Percentiles rank a stretch among this genome's conserved stretches.
These are phyloP conservation scores for Catotricha subobsoleta DNA, from an alignment of 2,888 invertebrate genomes.

Conservation along the genomic window DNA sequence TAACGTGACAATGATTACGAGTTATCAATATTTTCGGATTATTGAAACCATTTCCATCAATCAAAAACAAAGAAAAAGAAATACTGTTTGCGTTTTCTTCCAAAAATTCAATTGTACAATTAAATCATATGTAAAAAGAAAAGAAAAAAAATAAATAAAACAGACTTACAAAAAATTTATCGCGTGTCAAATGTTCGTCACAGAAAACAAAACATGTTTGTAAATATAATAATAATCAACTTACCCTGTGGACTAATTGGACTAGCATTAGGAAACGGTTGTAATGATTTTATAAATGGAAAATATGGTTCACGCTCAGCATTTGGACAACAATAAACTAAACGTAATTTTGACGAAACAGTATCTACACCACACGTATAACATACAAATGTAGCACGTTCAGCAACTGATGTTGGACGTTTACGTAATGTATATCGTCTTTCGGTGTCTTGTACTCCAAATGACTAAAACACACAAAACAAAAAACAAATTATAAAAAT, in stretches of 20 bases:
- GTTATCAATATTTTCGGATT: too few relatives aligned
- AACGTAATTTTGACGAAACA: slow-evolving; percentile 58
- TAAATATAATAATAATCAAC: slow-evolving; percentile 7
- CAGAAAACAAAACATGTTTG: slow-evolving; percentile 4
- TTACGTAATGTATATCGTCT: slow-evolving; percentile 67
- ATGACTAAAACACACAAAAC: slow-evolving; percentile 31
- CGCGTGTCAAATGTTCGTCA: background rate
- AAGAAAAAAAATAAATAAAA: background rate
- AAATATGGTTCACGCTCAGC: slow-evolving; percentile 77
- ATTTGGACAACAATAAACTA: slow-evolving; percentile 70
- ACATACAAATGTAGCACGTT: slow-evolving; percentile 63
- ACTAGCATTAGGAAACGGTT: slow-evolving; percentile 67
- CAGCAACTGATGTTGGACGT: slow-evolving; percentile 43
- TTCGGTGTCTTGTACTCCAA: slow-evolving; percentile 56
- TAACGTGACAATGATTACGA: too few relatives aligned
- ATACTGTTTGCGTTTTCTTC: too few relatives aligned
- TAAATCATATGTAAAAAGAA: background rate
- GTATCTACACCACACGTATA: slow-evolving; percentile 75
- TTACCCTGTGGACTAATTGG: slow-evolving; percentile 74
- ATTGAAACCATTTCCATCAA: too few relatives aligned
- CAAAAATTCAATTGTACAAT: too few relatives aligned
- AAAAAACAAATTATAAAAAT: too few relatives aligned
- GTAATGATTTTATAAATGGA: slow-evolving; percentile 68
- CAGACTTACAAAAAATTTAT: background rate
- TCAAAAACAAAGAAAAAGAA: too few relatives aligned